Evolutionary conservation across 2,113 vertebrate species (phyloP).

Genomic region (Notarius lentiginosus): DNA sequence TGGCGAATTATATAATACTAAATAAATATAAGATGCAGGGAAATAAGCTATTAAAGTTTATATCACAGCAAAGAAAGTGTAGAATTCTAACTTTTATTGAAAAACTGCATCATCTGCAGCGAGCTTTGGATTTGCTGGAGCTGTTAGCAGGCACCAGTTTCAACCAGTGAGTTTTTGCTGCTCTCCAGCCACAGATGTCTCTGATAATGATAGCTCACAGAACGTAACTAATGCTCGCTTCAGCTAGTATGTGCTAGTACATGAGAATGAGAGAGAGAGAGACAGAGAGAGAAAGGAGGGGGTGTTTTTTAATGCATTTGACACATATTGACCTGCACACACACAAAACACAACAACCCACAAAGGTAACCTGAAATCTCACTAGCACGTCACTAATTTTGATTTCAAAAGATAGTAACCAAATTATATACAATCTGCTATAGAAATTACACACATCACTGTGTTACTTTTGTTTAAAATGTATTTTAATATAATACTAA

Average conservation of each 20-base stretch:
- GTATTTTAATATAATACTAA: background rate
- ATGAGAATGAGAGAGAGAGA: background rate
- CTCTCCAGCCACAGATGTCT: background rate
- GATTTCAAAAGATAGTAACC: background rate
- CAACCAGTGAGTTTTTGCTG: too few relatives aligned
- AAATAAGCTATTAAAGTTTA: background rate
- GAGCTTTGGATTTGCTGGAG: background rate
- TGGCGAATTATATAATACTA: background rate
- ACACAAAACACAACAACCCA: background rate
- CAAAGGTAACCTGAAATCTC: background rate
- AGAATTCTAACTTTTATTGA: background rate
- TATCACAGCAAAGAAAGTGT: background rate
- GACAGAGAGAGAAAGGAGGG: too few relatives aligned
- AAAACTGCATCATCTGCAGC: background rate
- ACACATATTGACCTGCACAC: background rate
- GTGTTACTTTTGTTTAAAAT: background rate
- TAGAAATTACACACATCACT: background rate
- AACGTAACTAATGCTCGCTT: background rate
- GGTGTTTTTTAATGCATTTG: background rate
- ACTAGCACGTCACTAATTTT: background rate
- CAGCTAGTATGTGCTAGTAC: background rate
- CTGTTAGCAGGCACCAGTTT: background rate
- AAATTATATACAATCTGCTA: background rate
- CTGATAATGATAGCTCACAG: background rate
- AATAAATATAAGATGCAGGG: background rate